Percentiles rank a stretch among this genome's conserved stretches.
phyloP scores from a whole-genome alignment of 2,888 invertebrate genomes.

The Glaucopsyche alexis region DNA sequence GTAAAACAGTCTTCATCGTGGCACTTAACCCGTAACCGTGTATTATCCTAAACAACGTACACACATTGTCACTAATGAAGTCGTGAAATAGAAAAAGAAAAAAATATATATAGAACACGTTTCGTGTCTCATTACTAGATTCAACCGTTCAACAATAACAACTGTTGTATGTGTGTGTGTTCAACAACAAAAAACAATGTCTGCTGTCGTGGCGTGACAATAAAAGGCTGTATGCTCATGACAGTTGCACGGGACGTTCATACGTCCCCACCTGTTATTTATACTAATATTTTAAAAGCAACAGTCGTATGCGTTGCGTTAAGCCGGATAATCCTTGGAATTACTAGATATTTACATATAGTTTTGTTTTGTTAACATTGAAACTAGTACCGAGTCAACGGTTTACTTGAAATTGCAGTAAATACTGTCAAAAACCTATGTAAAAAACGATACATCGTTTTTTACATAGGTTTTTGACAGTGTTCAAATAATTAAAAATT shows the following conservation, averaged over 20 bases:
- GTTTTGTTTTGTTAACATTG: not conserved
- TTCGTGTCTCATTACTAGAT: slow-evolving; percentile 3
- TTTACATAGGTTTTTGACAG: too few relatives aligned
- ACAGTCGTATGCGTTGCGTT: not conserved
- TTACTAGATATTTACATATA: slow-evolving; percentile 6
- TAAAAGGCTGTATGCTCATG: slow-evolving; percentile 12
- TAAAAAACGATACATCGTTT: too few relatives aligned
- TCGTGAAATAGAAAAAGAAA: slow-evolving; percentile 12
- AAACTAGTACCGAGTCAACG: too few relatives aligned
- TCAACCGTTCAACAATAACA: not conserved
- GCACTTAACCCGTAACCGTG: too few relatives aligned
- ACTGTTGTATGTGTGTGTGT: slow-evolving; percentile 1
- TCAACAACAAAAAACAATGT: slow-evolving; percentile 5
- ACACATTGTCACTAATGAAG: not conserved
- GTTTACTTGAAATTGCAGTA: too few relatives aligned
- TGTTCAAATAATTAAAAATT: too few relatives aligned
- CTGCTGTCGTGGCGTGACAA: not conserved
- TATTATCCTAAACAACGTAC: not conserved
- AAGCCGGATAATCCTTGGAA: not conserved
- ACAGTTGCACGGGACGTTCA: not conserved
- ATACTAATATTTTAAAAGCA: slow-evolving; percentile 1
- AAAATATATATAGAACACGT: not conserved
- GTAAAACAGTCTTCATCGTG: too few relatives aligned
- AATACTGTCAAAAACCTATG: too few relatives aligned
- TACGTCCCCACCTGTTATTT: not conserved